These are phyloP conservation scores for Cherax quadricarinatus DNA, from an alignment of 1,140 invertebrate genomes.

Conservation along the genomic window DNA sequence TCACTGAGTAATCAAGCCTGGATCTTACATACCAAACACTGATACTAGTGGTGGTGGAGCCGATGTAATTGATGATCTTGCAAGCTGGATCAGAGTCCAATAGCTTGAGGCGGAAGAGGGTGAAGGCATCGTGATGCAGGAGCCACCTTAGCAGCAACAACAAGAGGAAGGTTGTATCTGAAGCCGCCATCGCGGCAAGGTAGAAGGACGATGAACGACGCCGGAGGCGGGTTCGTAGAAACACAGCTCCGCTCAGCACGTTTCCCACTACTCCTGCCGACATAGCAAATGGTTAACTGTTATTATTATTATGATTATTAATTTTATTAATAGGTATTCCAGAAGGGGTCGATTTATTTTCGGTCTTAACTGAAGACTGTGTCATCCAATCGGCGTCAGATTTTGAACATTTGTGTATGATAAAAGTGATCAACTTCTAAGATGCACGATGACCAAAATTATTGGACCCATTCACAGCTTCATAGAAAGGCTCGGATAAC, in stretches of 20 bases:
- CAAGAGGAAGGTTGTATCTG: constrained; percentile 21
- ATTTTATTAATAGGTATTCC: too few relatives aligned
- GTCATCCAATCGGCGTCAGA: too few relatives aligned
- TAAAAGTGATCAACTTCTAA: too few relatives aligned
- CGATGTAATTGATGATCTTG: constrained; percentile 54
- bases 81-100: constrained; percentile 29
- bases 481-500: too few relatives aligned
- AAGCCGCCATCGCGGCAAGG: constrained; percentile 45
- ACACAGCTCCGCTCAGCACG: constrained; percentile 24
- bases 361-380: too few relatives aligned
- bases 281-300: too few relatives aligned
- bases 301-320: too few relatives aligned
- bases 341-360: too few relatives aligned
- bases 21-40: constrained; percentile 26
- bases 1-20: too few relatives aligned
- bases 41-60: constrained; percentile 4
- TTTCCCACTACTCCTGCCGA: constrained; percentile 40
- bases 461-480: too few relatives aligned
- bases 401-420: too few relatives aligned
- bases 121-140: constrained; percentile 28
- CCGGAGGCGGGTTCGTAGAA: constrained; percentile 28
- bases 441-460: too few relatives aligned
- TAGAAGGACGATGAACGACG: constrained; percentile 35
- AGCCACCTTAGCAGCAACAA: constrained; percentile 11
- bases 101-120: background rate